phyloP scores from a whole-genome alignment of 2,888 invertebrate genomes.

The Chrysolina oricalcia region DNA sequence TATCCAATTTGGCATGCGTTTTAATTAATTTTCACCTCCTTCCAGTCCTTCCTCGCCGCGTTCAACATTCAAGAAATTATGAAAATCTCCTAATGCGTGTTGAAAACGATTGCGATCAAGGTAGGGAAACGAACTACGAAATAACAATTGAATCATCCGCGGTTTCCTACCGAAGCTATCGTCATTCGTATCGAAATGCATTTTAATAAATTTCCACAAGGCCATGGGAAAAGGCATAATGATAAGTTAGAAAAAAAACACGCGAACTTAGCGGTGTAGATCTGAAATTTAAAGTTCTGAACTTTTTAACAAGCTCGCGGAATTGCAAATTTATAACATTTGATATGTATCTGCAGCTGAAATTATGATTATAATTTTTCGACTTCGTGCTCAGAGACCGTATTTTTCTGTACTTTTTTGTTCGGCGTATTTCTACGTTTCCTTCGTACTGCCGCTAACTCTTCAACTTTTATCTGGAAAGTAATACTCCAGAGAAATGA shows the following conservation, averaged over 20 bases:
- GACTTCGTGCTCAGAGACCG: slow-evolving; percentile 62
- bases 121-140: slow-evolving; percentile 54
- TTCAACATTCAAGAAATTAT: not conserved
- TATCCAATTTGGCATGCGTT: not conserved
- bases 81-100: slow-evolving; percentile 7
- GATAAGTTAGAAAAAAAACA: slow-evolving; percentile 61
- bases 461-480: slow-evolving; percentile 5
- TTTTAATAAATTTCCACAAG: slow-evolving; percentile 60
- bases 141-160: slow-evolving; percentile 57
- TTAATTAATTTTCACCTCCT: not conserved
- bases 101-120: slow-evolving; percentile 34
- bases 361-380: slow-evolving; percentile 69
- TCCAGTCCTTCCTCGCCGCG: not conserved
- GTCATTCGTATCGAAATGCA: slow-evolving; percentile 58
- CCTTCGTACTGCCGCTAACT: not conserved
- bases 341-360: slow-evolving; percentile 68
- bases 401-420: slow-evolving; percentile 59
- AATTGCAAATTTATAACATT: slow-evolving; percentile 68
- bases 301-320: slow-evolving; percentile 61
- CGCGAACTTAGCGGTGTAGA: slow-evolving; percentile 58
- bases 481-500: not conserved
- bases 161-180: slow-evolving; percentile 54
- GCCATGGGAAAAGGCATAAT: slow-evolving; percentile 63
- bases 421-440: slow-evolving; percentile 49
- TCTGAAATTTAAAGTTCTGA: slow-evolving; percentile 63